Evolutionary conservation across 2,888 invertebrate species (phyloP), one percentile per base, ranked within the genome.

Genomic region (Carterocephalus palaemon): DNA sequence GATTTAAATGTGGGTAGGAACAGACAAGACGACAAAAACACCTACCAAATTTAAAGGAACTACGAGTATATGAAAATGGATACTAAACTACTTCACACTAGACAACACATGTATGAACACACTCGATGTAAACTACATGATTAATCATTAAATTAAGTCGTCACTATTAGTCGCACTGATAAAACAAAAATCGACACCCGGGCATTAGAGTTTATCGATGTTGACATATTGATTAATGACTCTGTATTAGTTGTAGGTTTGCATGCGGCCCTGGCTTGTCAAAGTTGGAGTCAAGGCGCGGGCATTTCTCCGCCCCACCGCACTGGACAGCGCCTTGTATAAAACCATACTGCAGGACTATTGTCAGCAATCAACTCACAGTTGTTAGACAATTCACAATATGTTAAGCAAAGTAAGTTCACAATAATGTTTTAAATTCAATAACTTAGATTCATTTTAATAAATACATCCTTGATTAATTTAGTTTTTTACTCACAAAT

Each of bases 401-500:
- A 78, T 78, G 78, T 75, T 75, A 65, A 75, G 70, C 67, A 76
- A 76, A 76, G 78, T 78, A 49, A 75, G 78, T 73, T 37, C 1
- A 8, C 8, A 8, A 7, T n/a, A 8, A 3, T 33, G 1, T 33
- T 23, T 19, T 19, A 7, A n/a, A n/a, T n/a, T n/a, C n/a, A n/a
- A n/a, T n/a, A n/a, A n/a, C n/a, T n/a, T n/a, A n/a, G n/a, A n/a
- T n/a, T n/a, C n/a, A n/a, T n/a, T n/a, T n/a, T n/a, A n/a, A n/a
- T n/a, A n/a, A n/a, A n/a, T n/a, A n/a, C n/a, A n/a, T n/a, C n/a
- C n/a, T n/a, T n/a, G n/a, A n/a, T n/a, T n/a, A n/a, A n/a, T n/a
- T n/a, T n/a, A n/a, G n/a, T n/a, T n/a, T n/a, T n/a, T n/a, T n/a
- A n/a, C n/a, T n/a, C n/a, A n/a, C n/a, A n/a, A n/a, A n/a, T n/a